Evolutionary conservation across 2,113 vertebrate genomes (phyloP), one percentile per base, ranked within the genome.

Genomic region (Numenius arquata): DNA sequence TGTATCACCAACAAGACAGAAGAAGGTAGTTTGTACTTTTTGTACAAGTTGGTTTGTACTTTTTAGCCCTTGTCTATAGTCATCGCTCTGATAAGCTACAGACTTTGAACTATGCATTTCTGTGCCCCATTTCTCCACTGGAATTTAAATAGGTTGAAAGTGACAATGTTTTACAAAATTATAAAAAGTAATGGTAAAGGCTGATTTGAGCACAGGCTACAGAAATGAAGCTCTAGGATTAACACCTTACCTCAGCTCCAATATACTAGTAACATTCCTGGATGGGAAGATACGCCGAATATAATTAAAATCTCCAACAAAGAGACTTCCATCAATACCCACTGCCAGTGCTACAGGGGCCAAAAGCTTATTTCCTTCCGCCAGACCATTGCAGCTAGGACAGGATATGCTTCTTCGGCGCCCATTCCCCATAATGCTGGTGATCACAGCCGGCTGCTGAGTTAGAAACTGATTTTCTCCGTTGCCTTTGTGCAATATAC

Each of bases 381-480:
- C 99, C 16, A 99, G 98, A 48, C 99, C 99, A 5, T 99, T 99
- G 95, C 99, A 99, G 98, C 99, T 99, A 22, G 99, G 99, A 89
- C 99, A 99, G 56, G 99, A 99, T 88, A 99, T 99, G 94, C 99
- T 99, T 75, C 99, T 98, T 17, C 99, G 98, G 23, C 99, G 99
- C 47, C 99, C 99, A 0, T 99, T 99, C 27, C 99, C 99, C 99
- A 99, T 99, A 92, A 99, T 96, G 98, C 99, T 99, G 81, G 98
- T 99, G 97, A 99, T 99, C 92, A 99, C 99, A 34, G 99, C 98
- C 0, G 99, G 99, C 98, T 99, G 99, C 98, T 99, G 99, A 9
- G 99, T 99, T 94, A 99, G 98, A 95, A 99, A 99, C 97, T 99
- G 98, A 97, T 99, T 99, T 97, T 99, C 99, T 50, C 99, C 99